These are phyloP conservation scores for Pelecanoides urinatrix DNA, from an alignment of 2,113 vertebrate genomes.

Conservation along the genomic window DNA sequence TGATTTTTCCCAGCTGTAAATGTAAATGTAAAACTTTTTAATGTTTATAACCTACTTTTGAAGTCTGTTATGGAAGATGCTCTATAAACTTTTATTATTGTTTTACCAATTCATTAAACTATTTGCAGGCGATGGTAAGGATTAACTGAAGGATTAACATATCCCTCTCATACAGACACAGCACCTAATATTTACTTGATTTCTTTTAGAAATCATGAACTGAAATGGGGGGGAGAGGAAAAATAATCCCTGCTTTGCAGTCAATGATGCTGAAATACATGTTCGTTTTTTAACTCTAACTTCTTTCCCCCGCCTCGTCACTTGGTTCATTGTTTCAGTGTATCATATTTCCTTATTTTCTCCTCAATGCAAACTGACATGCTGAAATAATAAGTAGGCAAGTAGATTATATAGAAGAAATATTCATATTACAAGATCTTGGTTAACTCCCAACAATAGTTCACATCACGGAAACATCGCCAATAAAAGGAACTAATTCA, in stretches of 20 bases:
- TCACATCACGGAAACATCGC: neutral
- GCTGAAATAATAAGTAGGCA: neutral
- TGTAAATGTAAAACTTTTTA: neutral
- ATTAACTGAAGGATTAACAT: constrained; percentile 6
- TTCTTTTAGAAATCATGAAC: neutral
- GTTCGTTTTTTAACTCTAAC: neutral
- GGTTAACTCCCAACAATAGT: neutral
- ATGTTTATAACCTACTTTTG: neutral
- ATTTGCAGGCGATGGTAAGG: neutral
- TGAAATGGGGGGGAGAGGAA: neutral
- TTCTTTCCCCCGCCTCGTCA: neutral
- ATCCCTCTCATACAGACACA: neutral
- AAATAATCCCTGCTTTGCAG: neutral
- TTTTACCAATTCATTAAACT: neutral
- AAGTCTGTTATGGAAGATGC: neutral
- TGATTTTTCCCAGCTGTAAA: neutral
- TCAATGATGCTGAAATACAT: neutral
- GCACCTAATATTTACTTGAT: neutral
- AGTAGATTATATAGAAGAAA: neutral
- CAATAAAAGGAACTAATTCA: neutral
- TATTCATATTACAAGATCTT: neutral
- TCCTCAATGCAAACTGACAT: neutral
- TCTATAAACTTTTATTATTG: neutral
- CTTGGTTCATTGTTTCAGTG: neutral
- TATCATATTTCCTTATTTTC: neutral